Base-by-base conservation (phyloP, 1,140 invertebrate species). In the Phymorhynchus buccinoides region DNA sequence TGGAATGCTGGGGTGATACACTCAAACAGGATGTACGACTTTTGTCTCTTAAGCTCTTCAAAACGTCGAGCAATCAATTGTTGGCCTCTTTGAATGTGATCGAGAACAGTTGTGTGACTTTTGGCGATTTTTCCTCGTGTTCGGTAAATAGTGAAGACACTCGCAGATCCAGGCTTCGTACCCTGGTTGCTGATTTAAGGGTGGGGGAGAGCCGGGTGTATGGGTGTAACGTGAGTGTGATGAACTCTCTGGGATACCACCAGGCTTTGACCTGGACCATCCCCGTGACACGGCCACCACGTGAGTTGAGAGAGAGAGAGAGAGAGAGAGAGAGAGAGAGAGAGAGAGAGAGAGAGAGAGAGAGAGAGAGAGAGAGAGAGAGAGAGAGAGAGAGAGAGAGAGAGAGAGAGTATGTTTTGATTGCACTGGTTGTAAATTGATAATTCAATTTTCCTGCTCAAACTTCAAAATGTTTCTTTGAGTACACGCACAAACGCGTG, bases 91-190 rank as follows among this genome's bases (percentile, higher is more conserved):
- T 83, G 56, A 83, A 83, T 22, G 32, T 71, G n/a, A 30, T 71
- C 0, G 42, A 18, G 0, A 42, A 83, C 41, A 66, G 37, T 18
- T 83, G 81, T 41, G 41, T 42, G n/a, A 83, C 81, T 0, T 42
- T 71, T 3, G 62, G 37, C 12, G 81, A 83, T 7, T 73, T 71
- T 83, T 83, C 62, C 0, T 83, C 81, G 27, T 83, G 81, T 30
- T 7, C 14, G n/a, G 32, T 68, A 14, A 42, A 83, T 32, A 9
- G 37, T 7, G 35, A 37, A 27, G 56, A 68, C 35, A 56, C 80
- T 7, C n/a, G 56, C 9, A 68, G 68, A 39, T 66, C 80, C 2
- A 27, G 2, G 32, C 56, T 68, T 37, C 80, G 80, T 35, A 41
- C 52, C 1, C n/a, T 81, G 35, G 52, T 81, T 4, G 44, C 80